A percentile compares a stretch with the other conserved stretches of the same genome.
These are phyloP conservation scores for Cephus pygmeus DNA, from an alignment of 2,888 invertebrate species.

Conservation along the genomic window DNA sequence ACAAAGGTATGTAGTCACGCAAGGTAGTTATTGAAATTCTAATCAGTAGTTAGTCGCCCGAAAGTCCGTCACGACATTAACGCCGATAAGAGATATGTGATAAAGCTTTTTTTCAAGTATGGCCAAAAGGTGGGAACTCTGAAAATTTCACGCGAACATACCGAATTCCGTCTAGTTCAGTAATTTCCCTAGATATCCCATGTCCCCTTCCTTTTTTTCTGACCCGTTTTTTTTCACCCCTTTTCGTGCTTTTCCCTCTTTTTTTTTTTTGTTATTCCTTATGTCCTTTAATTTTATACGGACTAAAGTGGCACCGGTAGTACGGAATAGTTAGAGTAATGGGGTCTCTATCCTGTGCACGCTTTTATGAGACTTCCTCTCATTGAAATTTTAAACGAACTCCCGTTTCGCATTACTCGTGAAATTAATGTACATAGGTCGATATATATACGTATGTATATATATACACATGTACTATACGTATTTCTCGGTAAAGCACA, in stretches of 20 bases:
- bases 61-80: neutral
- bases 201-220: neutral
- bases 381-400: conserved; percentile 39
- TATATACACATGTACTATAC: neutral
- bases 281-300: conserved; percentile 9
- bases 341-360: conserved; percentile 7
- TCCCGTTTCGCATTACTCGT: conserved; percentile 27
- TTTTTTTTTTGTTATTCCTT: neutral
- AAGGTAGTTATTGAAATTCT: neutral
- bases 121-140: neutral
- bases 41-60: neutral
- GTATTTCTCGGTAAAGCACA: neutral
- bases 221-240: neutral
- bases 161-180: neutral
- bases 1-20: neutral
- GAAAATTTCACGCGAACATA: neutral
- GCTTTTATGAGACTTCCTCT: conserved; percentile 38
- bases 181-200: neutral
- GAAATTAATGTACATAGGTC: conserved; percentile 28
- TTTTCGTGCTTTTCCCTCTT: neutral
- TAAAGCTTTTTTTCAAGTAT: neutral
- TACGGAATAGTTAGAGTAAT: conserved; percentile 5
- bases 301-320: conserved; percentile 9
- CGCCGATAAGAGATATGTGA: neutral
- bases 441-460: too few species aligned